Conservation (phyloP, 2,113 vertebrate genomes). For the Cavia porcellus region DNA sequence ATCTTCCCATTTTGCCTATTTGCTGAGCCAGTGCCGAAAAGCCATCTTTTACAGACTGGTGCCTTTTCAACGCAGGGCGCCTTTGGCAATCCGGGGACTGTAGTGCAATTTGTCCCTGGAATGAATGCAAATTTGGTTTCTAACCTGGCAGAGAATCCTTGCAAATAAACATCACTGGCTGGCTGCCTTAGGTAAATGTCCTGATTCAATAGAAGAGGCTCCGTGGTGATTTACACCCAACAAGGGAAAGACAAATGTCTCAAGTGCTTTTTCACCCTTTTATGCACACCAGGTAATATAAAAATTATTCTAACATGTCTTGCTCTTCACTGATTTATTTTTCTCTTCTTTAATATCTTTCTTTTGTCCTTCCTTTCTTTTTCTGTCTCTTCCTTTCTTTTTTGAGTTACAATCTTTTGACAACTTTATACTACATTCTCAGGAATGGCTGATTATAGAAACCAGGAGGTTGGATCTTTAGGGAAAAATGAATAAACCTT, state of each 20-base stretch:
- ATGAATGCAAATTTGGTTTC: constrained; percentile 82
- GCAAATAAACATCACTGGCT: constrained; percentile 82
- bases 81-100: constrained; percentile 67
- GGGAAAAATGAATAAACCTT: constrained; percentile 40
- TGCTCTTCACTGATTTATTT: background rate
- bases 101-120: constrained; percentile 79
- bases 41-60: constrained; percentile 66
- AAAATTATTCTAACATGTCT: background rate
- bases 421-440: constrained; percentile 48
- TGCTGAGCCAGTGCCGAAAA: constrained; percentile 4
- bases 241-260: constrained; percentile 70
- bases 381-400: background rate
- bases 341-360: background rate
- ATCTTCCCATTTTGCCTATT: background rate
- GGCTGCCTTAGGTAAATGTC: constrained; percentile 80
- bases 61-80: constrained; percentile 47
- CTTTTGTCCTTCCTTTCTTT: background rate
- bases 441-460: constrained; percentile 62
- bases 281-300: constrained; percentile 47
- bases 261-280: background rate
- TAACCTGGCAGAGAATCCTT: constrained; percentile 81
- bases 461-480: constrained; percentile 60
- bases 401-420: constrained; percentile 51
- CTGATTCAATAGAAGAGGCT: constrained; percentile 71
- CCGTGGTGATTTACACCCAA: constrained; percentile 38